Conservation (phyloP, 1,140 invertebrate genomes). For the Drosophila novamexicana region DNA sequence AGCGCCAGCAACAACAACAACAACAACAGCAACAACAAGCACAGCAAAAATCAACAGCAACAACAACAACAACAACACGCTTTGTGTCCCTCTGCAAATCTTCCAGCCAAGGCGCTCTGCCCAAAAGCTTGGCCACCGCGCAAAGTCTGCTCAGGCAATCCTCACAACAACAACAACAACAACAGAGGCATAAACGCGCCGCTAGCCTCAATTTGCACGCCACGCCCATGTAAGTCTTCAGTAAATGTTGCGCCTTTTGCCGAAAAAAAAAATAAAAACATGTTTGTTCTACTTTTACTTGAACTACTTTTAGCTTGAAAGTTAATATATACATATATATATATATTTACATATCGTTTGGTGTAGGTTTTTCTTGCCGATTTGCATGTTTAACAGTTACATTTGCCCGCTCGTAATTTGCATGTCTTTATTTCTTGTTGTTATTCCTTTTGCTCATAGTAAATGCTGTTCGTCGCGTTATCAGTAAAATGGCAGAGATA, state of each 20-base stretch:
- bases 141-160: slow-evolving; percentile 58
- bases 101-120: slow-evolving; percentile 70
- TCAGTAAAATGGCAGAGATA: slow-evolving; percentile 43
- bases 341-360: slow-evolving; percentile 33
- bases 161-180: slow-evolving; percentile 36
- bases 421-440: slow-evolving; percentile 39
- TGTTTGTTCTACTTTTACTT: slow-evolving; percentile 41
- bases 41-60: slow-evolving; percentile 43
- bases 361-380: slow-evolving; percentile 66
- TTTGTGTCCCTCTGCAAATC: slow-evolving; percentile 66
- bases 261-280: slow-evolving; percentile 9
- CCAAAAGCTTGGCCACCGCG: slow-evolving; percentile 73
- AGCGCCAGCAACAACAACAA: slow-evolving; percentile 65
- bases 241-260: background rate
- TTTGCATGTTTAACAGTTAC: slow-evolving; percentile 61
- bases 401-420: slow-evolving; percentile 56
- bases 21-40: slow-evolving; percentile 35
- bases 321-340: slow-evolving; percentile 23
- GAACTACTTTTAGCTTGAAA: slow-evolving; percentile 40
- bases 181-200: slow-evolving; percentile 67
- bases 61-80: slow-evolving; percentile 35
- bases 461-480: slow-evolving; percentile 15
- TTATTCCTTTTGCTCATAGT: slow-evolving; percentile 19
- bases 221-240: slow-evolving; percentile 70
- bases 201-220: slow-evolving; percentile 59